Evolutionary conservation across 53 echinoderm and acorn worm species (phyloP).

Genomic region (Hippasteria phrygiana): DNA sequence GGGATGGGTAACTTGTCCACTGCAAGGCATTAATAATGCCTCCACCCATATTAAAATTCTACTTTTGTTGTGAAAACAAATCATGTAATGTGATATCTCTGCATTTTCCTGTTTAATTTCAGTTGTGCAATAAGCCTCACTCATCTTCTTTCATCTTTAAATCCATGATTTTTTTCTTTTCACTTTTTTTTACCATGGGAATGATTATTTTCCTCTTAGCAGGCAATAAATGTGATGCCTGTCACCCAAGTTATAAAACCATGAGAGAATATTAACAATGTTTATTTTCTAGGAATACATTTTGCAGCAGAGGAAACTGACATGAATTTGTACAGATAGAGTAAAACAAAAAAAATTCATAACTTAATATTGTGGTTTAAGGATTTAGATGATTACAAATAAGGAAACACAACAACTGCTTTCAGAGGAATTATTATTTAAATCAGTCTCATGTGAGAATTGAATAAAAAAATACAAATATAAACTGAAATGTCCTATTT

Average conservation of each 20-base stretch:
- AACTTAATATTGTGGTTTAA: constrained; percentile 42
- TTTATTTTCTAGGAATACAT: constrained; percentile 41
- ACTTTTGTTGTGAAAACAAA: background rate
- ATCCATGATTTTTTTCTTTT: background rate
- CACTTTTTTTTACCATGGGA: background rate
- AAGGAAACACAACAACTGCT: constrained; percentile 26
- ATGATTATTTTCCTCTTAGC: background rate
- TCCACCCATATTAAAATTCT: no score
- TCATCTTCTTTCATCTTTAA: background rate
- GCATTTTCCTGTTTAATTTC: background rate
- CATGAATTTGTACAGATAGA: background rate
- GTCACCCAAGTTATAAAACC: no score
- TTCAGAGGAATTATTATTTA: constrained; percentile 47
- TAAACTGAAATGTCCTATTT: background rate
- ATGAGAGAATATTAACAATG: background rate
- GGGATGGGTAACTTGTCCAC: no score
- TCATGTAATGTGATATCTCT: background rate
- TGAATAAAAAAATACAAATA: constrained; percentile 45
- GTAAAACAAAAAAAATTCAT: constrained; percentile 7
- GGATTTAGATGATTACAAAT: constrained; percentile 17
- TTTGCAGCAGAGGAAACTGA: constrained; percentile 15
- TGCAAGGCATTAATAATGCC: no score
- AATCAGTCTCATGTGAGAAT: constrained; percentile 25
- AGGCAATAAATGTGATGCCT: constrained; percentile 1
- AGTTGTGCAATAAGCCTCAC: constrained; percentile 6